These are phyloP conservation scores for Conus ventricosus DNA, from an alignment of 1,140 invertebrate genomes.

Conservation along the genomic window DNA sequence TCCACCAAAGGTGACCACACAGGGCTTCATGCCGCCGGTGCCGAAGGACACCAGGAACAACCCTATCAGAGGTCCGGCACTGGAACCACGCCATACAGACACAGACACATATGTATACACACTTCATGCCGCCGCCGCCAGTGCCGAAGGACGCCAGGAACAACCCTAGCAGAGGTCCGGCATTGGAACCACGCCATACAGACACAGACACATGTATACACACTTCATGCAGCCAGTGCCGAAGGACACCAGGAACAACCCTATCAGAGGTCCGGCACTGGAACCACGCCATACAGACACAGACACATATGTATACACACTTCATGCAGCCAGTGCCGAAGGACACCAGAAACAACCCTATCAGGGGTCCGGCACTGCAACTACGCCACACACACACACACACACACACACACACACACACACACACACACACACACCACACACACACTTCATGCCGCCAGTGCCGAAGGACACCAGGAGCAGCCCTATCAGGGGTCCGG, in stretches of 20 bases:
- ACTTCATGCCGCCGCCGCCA: slow-evolving; percentile 84
- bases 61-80: slow-evolving; percentile 73
- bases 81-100: slow-evolving; percentile 71
- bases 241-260: slow-evolving; percentile 71
- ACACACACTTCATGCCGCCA: slow-evolving; percentile 95
- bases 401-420: slow-evolving; percentile 14
- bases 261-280: slow-evolving; percentile 77
- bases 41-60: slow-evolving; percentile 73
- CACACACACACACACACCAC: slow-evolving; percentile 79
- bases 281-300: slow-evolving; percentile 38
- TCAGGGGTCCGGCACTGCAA: no score
- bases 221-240: slow-evolving; percentile 90
- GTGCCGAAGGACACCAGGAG: slow-evolving; percentile 73
- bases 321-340: no score
- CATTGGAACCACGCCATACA: no score
- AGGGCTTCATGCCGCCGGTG: slow-evolving; percentile 94
- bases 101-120: slow-evolving; percentile 31
- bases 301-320: slow-evolving; percentile 34
- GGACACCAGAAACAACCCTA: not conserved
- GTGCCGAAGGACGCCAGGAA: not conserved
- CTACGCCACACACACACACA: no score
- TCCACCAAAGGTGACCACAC: slow-evolving; percentile 96
- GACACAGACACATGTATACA: no score
- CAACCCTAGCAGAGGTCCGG: not conserved
- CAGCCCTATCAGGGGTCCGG: slow-evolving; percentile 70